phyloP scores from a whole-genome alignment of 92 coral and sea anemone genomes.

The Parazoanthus darwini region DNA sequence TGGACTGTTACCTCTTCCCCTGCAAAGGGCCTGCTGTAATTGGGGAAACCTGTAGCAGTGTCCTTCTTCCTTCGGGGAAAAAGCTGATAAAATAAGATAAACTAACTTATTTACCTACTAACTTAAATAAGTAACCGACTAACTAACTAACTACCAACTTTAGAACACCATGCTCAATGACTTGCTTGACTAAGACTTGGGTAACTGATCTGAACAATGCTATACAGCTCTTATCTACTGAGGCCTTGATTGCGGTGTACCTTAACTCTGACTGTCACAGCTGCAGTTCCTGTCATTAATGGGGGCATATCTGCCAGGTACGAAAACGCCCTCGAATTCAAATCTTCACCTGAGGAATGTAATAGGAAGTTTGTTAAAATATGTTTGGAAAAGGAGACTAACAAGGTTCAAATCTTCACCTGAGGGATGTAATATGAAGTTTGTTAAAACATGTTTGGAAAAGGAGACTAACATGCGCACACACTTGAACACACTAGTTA shows the following conservation, averaged over 20 bases:
- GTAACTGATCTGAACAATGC: no score
- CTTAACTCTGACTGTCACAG: slow-evolving; percentile 62
- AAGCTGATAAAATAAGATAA: no score
- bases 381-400: no score
- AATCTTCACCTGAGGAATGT: slow-evolving; percentile 5
- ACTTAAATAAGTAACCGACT: no score
- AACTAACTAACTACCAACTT: no score
- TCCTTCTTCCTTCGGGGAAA: no score
- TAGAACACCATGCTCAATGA: no score
- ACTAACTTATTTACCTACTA: no score
- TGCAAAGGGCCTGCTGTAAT: no score
- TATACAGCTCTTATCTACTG: background rate
- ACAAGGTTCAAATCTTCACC: slow-evolving; percentile 6
- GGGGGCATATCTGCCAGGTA: slow-evolving; percentile 52
- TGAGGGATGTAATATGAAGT: background rate
- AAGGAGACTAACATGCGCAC: background rate
- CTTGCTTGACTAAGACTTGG: no score
- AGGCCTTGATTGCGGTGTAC: slow-evolving; percentile 2
- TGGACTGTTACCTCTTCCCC: no score
- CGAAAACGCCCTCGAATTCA: slow-evolving; percentile 46
- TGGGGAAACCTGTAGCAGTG: no score
- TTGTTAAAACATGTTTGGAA: background rate
- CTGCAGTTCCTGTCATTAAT: slow-evolving; percentile 27
- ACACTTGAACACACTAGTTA: background rate
- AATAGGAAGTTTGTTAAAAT: background rate